Base-by-base conservation (phyloP, 2,797 vertebrate genomes). In the Myotis pilosus region DNA sequence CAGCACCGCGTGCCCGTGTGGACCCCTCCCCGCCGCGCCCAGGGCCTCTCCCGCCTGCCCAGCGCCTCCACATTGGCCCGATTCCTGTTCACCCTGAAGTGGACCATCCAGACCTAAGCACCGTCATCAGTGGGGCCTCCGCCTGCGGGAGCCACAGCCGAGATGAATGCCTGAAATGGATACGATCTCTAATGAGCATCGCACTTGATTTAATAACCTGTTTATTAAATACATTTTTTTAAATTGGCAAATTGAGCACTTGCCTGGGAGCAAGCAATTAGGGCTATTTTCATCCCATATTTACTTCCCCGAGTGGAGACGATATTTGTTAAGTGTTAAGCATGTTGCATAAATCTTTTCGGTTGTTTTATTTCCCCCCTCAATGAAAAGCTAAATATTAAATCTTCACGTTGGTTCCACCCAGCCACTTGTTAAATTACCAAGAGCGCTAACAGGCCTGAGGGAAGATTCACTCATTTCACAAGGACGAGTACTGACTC, bases 131-230 rank as follows among this genome's bases (percentile, higher is more conserved):
- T 94, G 93, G 83, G 78, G 94, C 94, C 97, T 97, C 96, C 95
- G 76, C 91, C 92, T 95, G 96, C 96, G 92, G 97, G 95, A 97
- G 92, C 97, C 92, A 28, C 95, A 89, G 76, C 4, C 13, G 92
- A 97, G 95, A 97, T 96, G 84, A 97, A 97, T 97, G 94, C 90
- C 94, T 97, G 96, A 94, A 95, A 93, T 95, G 0, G 94, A 97
- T 95, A 93, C 68, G 44, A 94, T 97, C 95, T 97, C 88, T 95
- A 97, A 87, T 95, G 93, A 97, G 96, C 49, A 62, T 87, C 87
- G 74, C 86, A 87, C 92, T 98, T 97, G 97, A 97, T 98, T 98
- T 98, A 98, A 98, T 98, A 98, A 97, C 96, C 69, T 97, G 96
- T 97, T 97, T 98, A 98, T 98, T 98, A 97, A 98, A 97, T 96